These are phyloP conservation scores for Poecile atricapillus DNA, from an alignment of 2,113 vertebrate genomes.

Conservation along the genomic window DNA sequence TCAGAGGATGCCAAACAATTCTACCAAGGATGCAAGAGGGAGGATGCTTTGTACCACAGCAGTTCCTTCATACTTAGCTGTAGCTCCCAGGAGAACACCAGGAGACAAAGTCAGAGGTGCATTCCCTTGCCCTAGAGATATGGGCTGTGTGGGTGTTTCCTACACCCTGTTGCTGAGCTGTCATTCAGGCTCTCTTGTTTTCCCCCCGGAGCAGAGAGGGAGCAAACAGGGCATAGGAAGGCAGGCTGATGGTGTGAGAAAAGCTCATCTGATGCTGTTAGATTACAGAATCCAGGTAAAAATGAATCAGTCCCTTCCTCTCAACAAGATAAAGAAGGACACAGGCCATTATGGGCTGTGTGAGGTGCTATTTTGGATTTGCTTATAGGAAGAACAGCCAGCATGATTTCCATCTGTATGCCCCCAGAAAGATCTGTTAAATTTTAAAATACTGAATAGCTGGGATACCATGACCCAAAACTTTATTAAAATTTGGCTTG, in stretches of 20 bases:
- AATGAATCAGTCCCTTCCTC: not conserved
- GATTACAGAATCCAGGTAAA: not conserved
- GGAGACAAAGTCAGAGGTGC: not conserved
- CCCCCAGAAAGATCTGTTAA: not conserved
- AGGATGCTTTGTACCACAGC: not conserved
- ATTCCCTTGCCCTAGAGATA: not conserved
- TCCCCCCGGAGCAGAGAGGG: not conserved
- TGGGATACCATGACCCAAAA: fast-evolving
- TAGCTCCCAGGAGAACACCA: not conserved
- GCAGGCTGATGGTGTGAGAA: not conserved
- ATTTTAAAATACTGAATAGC: not conserved
- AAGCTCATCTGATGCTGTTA: not conserved
- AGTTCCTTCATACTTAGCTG: not conserved
- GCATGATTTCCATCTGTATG: not conserved
- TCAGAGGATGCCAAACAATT: not conserved
- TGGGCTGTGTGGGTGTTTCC: not conserved
- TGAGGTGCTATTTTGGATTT: not conserved
- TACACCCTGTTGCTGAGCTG: not conserved
- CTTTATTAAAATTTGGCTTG: not conserved
- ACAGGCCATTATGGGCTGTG: not conserved
- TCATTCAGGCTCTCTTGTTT: not conserved
- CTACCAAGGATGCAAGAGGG: not conserved
- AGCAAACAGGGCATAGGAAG: not conserved
- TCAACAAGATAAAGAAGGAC: not conserved
- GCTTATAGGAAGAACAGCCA: not conserved